These are phyloP conservation scores for Tachysurus vachellii DNA, from an alignment of 2,113 vertebrate genomes.

Conservation along the genomic window DNA sequence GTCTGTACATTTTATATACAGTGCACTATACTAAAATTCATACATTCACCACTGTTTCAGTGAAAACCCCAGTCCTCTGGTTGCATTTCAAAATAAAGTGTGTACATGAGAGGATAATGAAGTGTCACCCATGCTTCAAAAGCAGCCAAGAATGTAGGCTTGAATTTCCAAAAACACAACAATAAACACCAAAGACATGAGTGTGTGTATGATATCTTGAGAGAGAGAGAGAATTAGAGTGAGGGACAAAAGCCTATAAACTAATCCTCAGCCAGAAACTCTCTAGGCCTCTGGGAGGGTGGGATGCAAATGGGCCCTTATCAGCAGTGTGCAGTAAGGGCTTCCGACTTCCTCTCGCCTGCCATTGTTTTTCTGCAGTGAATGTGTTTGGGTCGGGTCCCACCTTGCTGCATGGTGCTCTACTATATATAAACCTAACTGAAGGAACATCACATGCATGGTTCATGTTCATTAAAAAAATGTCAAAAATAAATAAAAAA, in stretches of 20 bases:
- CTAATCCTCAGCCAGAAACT: conserved; percentile 44
- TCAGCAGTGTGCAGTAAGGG: conserved; percentile 47
- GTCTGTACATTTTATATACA: not conserved
- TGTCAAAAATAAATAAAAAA: conserved; percentile 32
- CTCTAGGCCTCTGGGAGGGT: conserved; percentile 44
- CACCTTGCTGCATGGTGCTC: conserved; percentile 36
- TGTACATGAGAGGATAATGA: conserved; percentile 20
- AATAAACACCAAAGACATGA: conserved; percentile 23
- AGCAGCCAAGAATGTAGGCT: not conserved
- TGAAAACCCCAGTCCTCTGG: conserved; percentile 5
- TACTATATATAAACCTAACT: conserved; percentile 56
- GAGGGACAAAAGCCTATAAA: not conserved
- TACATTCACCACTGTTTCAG: conserved; percentile 23
- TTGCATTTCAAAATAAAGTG: conserved; percentile 15
- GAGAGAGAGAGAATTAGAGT: conserved; percentile 18
- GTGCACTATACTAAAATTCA: not conserved
- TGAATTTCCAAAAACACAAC: conserved; percentile 31
- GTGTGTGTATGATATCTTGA: conserved; percentile 20
- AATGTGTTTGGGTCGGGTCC: conserved; percentile 50
- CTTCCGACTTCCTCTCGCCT: conserved; percentile 54
- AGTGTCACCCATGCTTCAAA: conserved; percentile 26
- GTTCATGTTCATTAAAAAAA: conserved; percentile 27
- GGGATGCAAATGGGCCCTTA: conserved; percentile 53
- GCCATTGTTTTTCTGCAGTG: conserved; percentile 55
- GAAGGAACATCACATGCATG: conserved; percentile 50